Evolutionary conservation across 2,888 invertebrate species (phyloP), one percentile per base, ranked within the genome.

Genomic region (Diloba caeruleocephala): DNA sequence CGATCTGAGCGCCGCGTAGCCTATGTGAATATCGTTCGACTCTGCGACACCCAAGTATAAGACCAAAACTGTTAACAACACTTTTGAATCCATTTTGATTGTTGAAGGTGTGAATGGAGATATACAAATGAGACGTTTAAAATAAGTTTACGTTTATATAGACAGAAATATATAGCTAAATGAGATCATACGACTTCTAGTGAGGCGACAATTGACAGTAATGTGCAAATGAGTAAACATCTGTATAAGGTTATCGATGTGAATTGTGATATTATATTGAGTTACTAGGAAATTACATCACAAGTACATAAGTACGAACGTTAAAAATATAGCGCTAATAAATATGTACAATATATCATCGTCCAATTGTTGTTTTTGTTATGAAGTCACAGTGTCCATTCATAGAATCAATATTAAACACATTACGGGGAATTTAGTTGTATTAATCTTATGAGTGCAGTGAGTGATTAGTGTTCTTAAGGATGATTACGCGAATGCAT

Each of bases 11-110:
- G 41, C 5, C 0, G 46, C 31, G n/a, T 61, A 68, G 0, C 88
- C 89, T 0, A 86, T 5, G 1, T 75, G 74, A 13, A 88, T 43
- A 48, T 89, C 88, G 31, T 84, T 85, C 0, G 53, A 51, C 3
- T 63, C 42, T 1, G 17, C 62, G 1, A 46, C 0, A 15, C 39
- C 33, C 0, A 74, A 43, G 34, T 51, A 68, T 9, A 67, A 0
- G 3, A 62, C 23, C 3, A 65, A 28, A 5, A 70, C 1, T 0
- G 54, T 44, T 1, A 69, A 1, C 10, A 66, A 12, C 8, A 54
- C 33, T 52, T 59, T 72, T 0, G 23, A 58, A 42, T 32, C 54
- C 74, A 72, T 72, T 45, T 48, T 49, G 41, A 49, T 19, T 43
- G 42, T 39, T 39, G 14, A 14, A n/a, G 15, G 31, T 21, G 6